These are phyloP conservation scores for Spea hammondii DNA, from an alignment of 2,797 vertebrate species.

Conservation along the genomic window DNA sequence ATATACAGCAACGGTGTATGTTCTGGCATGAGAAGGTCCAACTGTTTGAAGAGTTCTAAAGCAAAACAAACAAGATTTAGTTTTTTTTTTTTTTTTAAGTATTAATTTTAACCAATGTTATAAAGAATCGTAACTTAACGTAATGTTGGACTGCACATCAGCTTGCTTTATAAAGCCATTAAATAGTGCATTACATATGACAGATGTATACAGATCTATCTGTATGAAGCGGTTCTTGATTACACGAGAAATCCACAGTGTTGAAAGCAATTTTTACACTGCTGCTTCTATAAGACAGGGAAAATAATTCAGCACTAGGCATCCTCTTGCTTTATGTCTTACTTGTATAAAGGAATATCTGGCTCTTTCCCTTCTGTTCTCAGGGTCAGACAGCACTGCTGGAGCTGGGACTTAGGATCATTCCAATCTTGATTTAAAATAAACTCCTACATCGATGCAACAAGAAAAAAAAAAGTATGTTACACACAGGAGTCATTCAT, in stretches of 20 bases:
- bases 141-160: no score
- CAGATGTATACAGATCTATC: no score
- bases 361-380: conserved; percentile 97
- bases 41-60: conserved; percentile 94
- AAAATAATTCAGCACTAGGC: no score
- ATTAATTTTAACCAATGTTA: no score
- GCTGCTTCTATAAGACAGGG: no score
- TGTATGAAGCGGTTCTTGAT: no score
- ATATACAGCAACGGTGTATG: conserved; percentile 95
- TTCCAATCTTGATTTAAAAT: conserved; percentile 99
- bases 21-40: conserved; percentile 92
- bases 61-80: conserved; percentile 36
- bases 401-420: conserved; percentile 98
- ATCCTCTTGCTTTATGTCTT: conserved; percentile 54
- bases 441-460: conserved; percentile 80
- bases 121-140: no score
- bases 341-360: conserved; percentile 98
- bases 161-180: no score
- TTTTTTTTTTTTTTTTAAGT: no score
- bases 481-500: conserved; percentile 1
- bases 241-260: no score
- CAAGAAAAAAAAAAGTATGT: conserved; percentile 1
- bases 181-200: no score
- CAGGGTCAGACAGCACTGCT: conserved; percentile 95
- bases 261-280: no score